Base-by-base conservation (phyloP, 2,797 vertebrate species). In the Gymnoscopelus microlampas region DNA sequence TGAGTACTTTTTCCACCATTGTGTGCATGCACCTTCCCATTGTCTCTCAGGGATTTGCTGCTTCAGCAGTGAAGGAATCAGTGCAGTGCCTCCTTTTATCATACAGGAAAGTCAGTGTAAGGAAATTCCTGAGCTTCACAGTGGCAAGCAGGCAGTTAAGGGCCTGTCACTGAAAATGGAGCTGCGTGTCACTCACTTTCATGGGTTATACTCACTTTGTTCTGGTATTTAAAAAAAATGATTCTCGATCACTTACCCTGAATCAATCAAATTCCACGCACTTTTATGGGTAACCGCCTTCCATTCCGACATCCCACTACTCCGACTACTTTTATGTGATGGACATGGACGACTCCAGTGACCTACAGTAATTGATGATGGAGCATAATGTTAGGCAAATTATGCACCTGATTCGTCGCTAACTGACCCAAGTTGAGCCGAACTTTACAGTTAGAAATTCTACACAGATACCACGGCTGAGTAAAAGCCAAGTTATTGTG, bases 121-220 rank as follows among this genome's bases (percentile, higher is more conserved):
- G 87, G 88, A 89, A 86, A 90, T 89, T 89, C 88, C 87, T 83
- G 84, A 89, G 83, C 85, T 87, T 89, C 87, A 87, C 87, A 85
- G 85, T 88, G 83, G 89, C 90, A 89, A 90, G 91, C 88, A 90
- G 84, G 84, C 87, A 89, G 88, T 90, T 92, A 91, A 90, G 90
- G 88, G 90, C 75, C 89, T 92, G 92, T 89, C 89, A 91, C 44
- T 79, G 87, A 81, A 88, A 90, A 92, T 91, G 85, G 83, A 90
- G 85, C 87, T 78, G 84, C 48, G 12, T 78, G 91, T 92, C 90
- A 92, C 67, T 93, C 91, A 92, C 84, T 86, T 89, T 90, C 90
- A 88, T 84, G 85, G 90, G 85, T 91, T 90, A 88, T 89, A 91
- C 88, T 88, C 88, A 79, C 73, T n/a, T 76, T 70, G 74, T 77